Base-by-base conservation (phyloP, 2,888 invertebrate species). In the Hofmannophila pseudospretella region DNA sequence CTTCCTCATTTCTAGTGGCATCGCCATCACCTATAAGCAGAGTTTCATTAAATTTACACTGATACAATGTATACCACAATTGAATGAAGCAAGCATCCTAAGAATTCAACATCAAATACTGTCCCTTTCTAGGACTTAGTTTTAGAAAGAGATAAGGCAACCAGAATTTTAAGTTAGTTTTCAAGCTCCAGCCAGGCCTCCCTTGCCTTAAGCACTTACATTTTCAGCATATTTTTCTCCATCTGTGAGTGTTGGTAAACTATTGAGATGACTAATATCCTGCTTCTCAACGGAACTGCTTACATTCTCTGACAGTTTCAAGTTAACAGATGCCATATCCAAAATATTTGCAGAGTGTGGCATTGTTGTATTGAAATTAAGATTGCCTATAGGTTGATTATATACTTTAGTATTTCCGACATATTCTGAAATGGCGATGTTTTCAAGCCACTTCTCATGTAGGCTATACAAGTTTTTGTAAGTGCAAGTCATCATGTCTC, bases 241-340 rank as follows among this genome's bases (percentile, higher is more conserved):
- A 36, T 86, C 69, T 14, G 91, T 91, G 40, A 78, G 69, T 49
- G 71, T 59, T 1, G 67, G 49, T 39, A 87, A 63, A 34, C 41
- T 66, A 46, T 75, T 65, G 13, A 86, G 54, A 59, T 82, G 72
- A 44, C 59, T 77, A 36, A 86, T 67, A 57, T 88, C 79, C 49
- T 79, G 73, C 49, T 88, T 82, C 13, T 76, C 78, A 31, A 85
- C 66, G 27, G 82, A 67, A 54, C 77, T 78, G 58, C 74, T 71
- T 2, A 94, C 72, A 49, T 89, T 88, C 58, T 92, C 90, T 0
- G 91, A 88, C 25, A 94, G 67, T 49, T 90, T 89, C 51, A 89
- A 74, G 65, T 90, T 92, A 0, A 88, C 87, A 26, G 89, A 82
- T 2, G 90, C 75, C 51, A 94, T 69, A 54, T 93, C 93, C 23